Base-by-base conservation (phyloP, 2,888 invertebrate genomes). In the Drosophila maculinotata region DNA sequence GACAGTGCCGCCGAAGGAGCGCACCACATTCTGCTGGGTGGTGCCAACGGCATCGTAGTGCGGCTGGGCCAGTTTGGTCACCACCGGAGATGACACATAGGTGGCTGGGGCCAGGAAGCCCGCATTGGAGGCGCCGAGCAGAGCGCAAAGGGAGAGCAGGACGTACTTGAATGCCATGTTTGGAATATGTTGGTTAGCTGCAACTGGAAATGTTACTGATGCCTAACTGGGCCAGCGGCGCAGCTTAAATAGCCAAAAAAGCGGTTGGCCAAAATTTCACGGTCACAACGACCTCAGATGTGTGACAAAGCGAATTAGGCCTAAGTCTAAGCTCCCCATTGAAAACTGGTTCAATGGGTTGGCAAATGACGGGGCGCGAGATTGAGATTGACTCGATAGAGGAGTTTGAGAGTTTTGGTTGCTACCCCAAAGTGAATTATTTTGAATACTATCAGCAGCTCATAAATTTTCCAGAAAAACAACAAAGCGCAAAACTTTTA, bases 61-160 rank as follows among this genome's bases (percentile, higher is more conserved):
- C 0, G 90, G 89, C 59, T 89, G 89, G 0, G 86, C 87, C 65
- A 84, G 23, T 92, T 90, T 87, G 90, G 73, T 58, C 4, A 82
- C 48, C 39, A 85, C 79, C 0, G 85, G 76, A 1, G 83, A 57
- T 7, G 84, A 52, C 6, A 81, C 76, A 45, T 87, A 87, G n/a
- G 79, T 76, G 30, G 67, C 69, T 1, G 87, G 77, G 3, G 82
- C 71, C 48, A 94, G 82, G 78, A 92, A 86, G 73, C 94, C 94
- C 58, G 94, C 94, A 79, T 93, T 93, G 88, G 93, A 94, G 73
- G 93, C 92, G 87, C 94, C 93, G 90, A 94, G 93, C 88, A 93
- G 92, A 91, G 94, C 93, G 91, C 93, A 92, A 67, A 84, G 44
- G 49, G 83, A 81, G 89, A 94, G 57, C 87, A 94, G 91, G 73